phyloP scores from a whole-genome alignment of 2,797 vertebrate species.

The Glyptemys insculpta region DNA sequence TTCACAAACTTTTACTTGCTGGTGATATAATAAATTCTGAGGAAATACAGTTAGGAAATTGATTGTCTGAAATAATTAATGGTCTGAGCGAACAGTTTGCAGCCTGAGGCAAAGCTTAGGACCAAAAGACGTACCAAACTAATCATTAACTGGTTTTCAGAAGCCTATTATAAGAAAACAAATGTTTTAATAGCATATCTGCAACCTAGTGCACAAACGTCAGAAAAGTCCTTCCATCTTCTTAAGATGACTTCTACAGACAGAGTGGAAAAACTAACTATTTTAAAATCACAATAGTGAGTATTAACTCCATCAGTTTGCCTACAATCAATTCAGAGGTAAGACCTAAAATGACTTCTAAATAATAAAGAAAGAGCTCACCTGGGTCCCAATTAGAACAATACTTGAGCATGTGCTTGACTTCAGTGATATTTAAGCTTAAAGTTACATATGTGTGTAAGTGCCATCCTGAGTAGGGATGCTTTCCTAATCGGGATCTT shows the following conservation, averaged over 20 bases:
- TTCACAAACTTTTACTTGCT: not conserved
- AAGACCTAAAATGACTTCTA: not conserved
- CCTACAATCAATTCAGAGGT: not conserved
- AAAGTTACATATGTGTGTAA: not conserved
- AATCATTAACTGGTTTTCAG: conserved; percentile 60
- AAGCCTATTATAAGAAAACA: conserved; percentile 38
- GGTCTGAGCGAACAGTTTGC: not conserved
- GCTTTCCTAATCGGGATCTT: not conserved
- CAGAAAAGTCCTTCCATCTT: not conserved
- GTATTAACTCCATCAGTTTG: not conserved
- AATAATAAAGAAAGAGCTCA: not conserved
- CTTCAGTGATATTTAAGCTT: not conserved
- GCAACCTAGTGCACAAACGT: conserved; percentile 22
- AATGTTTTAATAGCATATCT: conserved; percentile 17
- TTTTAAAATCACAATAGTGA: not conserved
- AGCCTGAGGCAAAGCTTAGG: conserved; percentile 42
- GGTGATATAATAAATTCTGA: conserved; percentile 19
- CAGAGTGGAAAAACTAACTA: not conserved
- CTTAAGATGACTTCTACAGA: not conserved
- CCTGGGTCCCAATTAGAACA: not conserved
- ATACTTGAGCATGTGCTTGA: no score
- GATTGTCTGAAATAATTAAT: conserved; percentile 40
- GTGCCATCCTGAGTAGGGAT: not conserved
- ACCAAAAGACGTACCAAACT: conserved; percentile 44
- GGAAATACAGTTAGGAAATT: conserved; percentile 52